Base-by-base conservation (phyloP, 2,113 vertebrate species). In the Petroica traversi region DNA sequence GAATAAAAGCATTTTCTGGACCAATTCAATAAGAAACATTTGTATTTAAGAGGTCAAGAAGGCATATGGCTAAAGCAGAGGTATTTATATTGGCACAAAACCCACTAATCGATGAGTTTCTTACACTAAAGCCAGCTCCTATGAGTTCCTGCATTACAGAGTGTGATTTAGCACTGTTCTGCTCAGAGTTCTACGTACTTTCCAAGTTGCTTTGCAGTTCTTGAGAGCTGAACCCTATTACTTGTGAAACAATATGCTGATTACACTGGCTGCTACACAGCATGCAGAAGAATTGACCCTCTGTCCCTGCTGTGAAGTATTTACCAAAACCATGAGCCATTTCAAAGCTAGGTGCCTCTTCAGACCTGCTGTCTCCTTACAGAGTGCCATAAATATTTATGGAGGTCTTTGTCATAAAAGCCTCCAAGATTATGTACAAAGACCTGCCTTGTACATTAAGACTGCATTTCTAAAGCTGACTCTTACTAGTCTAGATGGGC, bases 91-190 rank as follows among this genome's bases (percentile, higher is more conserved):
- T 2, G 2, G 41, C 11, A 5, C 64, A 74, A 12, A 64, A 72
- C 54, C 11, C 0, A 0, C 49, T 85, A 29, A 88, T 76, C n/a
- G 1, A 59, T 19, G 49, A 68, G 9, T 63, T 33, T 69, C 52
- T 75, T 67, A 55, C 6, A 8, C 38, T 46, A 90, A 79, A 90
- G 33, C 31, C 6, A 76, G 38, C 19, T 72, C 43, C 45, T 79
- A 3, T 19, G 22, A 52, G 41, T 82, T 45, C 25, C 66, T 52
- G 55, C 41, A 45, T 1, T 1, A 38, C 1, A 48, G 14, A 45
- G 55, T n/a, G 28, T 38, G 72, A 85, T 83, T 83, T 67, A 91
- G 46, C n/a, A 38, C 24, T 25, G 14, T 5, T 31, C 51, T 72
- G 48, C 80, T 91, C 68, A 38, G 58, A 28, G 4, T 15, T 58